Conservation (phyloP, 2,888 invertebrate genomes). For the Macrosoma leucophasiata region DNA sequence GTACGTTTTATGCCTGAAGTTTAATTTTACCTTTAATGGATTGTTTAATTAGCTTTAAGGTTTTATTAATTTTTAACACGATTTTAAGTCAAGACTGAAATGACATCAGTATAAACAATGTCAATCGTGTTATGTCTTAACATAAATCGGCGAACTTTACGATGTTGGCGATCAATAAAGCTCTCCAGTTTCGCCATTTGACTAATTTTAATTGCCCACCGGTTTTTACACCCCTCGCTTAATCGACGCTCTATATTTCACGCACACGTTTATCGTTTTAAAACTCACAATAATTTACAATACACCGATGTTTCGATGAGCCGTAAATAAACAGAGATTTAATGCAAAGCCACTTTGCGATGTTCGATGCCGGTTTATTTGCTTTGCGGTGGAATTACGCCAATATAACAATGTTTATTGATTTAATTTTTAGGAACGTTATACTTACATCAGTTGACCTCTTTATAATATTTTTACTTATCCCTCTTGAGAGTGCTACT, state of each 20-base stretch:
- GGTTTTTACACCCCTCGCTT: conserved; percentile 49
- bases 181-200: conserved; percentile 52
- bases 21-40: too few species aligned
- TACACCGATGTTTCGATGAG: conserved; percentile 42
- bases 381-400: too few species aligned
- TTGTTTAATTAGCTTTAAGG: too few species aligned
- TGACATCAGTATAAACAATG: conserved; percentile 29
- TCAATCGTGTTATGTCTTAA: conserved; percentile 35
- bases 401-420: too few species aligned
- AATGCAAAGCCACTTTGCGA: conserved; percentile 44
- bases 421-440: too few species aligned
- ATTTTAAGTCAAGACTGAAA: conserved; percentile 31
- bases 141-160: conserved; percentile 61
- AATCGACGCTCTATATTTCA: conserved; percentile 50
- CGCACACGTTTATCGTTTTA: conserved; percentile 52
- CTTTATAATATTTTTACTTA: too few species aligned
- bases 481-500: too few species aligned
- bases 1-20: too few species aligned
- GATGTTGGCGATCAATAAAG: conserved; percentile 51
- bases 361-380: conserved; percentile 43
- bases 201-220: conserved; percentile 61
- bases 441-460: too few species aligned
- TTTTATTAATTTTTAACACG: too few species aligned
- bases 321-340: conserved; percentile 56
- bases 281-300: conserved; percentile 57